A percentile compares a stretch with the other conserved stretches of the same genome.
Conservation (phyloP, 2,888 invertebrate genomes). For the Temnothorax rugatulus region DNA sequence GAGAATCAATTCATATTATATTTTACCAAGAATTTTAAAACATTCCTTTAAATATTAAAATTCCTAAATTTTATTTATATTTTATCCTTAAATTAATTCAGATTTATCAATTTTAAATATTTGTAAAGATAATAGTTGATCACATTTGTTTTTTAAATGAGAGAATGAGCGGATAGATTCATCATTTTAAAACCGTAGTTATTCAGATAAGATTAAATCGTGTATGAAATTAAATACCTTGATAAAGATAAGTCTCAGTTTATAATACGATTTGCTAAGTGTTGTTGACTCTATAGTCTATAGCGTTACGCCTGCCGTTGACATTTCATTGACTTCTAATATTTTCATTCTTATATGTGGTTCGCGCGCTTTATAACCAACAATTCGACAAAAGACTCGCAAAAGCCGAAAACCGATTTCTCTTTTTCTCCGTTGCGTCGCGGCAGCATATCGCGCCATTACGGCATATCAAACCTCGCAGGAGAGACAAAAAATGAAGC, state of each 20-base stretch:
- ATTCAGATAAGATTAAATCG: constrained; percentile 39
- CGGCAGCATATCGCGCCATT: constrained; percentile 69
- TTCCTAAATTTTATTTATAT: constrained; percentile 3
- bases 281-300: background rate
- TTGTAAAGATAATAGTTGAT: constrained; percentile 1
- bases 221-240: constrained; percentile 8
- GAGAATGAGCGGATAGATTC: background rate
- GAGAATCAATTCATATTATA: background rate
- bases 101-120: background rate
- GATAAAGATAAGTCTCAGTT: constrained; percentile 34
- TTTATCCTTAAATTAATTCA: background rate
- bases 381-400: constrained; percentile 63
- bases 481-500: constrained; percentile 66
- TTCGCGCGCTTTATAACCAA: constrained; percentile 18
- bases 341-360: constrained; percentile 13
- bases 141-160: background rate
- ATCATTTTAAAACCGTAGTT: background rate
- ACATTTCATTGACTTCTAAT: constrained; percentile 13
- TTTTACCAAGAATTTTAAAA: background rate
- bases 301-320: background rate
- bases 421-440: constrained; percentile 61
- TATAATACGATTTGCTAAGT: constrained; percentile 36
- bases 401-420: constrained; percentile 62
- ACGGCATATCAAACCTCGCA: constrained; percentile 73
- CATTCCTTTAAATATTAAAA: constrained; percentile 1